Evolutionary conservation across 2,113 vertebrate genomes (phyloP).

Genomic region (Paracanthobrama guichenoti): DNA sequence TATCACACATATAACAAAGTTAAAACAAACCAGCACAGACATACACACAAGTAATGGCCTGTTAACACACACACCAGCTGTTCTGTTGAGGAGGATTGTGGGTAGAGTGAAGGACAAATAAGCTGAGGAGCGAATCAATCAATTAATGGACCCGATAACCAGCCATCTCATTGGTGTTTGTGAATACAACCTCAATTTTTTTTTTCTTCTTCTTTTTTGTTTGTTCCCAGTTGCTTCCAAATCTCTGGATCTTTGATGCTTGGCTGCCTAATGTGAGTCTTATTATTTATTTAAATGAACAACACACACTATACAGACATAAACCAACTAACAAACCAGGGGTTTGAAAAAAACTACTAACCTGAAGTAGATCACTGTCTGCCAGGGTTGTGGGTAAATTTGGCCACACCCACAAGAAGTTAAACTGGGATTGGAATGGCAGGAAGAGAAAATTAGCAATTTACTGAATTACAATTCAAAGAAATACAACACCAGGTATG

Average conservation of each 20-base stretch:
- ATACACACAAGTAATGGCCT: background rate
- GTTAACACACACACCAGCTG: slow-evolving; percentile 29
- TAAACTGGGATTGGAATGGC: background rate
- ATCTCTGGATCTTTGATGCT: background rate
- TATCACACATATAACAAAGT: slow-evolving; percentile 39
- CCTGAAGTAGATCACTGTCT: background rate
- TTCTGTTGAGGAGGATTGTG: slow-evolving; percentile 10
- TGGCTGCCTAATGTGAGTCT: background rate
- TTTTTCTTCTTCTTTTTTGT: too few species aligned
- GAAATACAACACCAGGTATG: too few species aligned
- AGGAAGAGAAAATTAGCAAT: background rate
- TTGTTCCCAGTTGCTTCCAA: background rate
- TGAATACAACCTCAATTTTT: background rate
- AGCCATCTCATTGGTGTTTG: background rate
- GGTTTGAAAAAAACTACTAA: background rate
- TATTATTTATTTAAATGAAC: background rate
- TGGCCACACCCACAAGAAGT: background rate
- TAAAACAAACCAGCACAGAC: slow-evolving; percentile 31
- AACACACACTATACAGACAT: background rate
- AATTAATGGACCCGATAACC: background rate
- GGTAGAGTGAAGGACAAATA: slow-evolving; percentile 29
- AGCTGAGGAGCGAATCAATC: slow-evolving; percentile 5
- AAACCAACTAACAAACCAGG: background rate
- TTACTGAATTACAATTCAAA: too few species aligned
- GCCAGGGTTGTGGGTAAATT: background rate